Evolutionary conservation across 2,113 vertebrate genomes (phyloP), one percentile per base, ranked within the genome.

Genomic region (Nerophis lumbriciformis): DNA sequence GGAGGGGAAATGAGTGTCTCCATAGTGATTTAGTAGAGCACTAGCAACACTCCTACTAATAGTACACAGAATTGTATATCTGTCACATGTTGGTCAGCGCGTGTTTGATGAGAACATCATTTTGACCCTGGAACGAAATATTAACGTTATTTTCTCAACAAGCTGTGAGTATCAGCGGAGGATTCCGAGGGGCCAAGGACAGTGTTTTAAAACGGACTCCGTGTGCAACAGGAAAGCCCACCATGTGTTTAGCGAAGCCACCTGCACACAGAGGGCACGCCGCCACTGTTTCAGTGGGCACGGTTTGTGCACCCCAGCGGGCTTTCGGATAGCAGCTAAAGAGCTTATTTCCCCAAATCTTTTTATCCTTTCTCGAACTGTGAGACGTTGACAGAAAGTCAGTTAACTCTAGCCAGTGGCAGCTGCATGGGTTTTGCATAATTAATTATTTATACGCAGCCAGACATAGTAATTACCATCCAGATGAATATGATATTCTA

Each of bases 371-470:
- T 88, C 83, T 86, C 89, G 88, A 93, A 90, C 82, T 48, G 45
- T 80, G 88, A 92, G 92, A 90, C 89, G 87, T 85, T 94, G 92
- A 94, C 93, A 95, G 94, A 91, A 90, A 95, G 93, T 93, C 93
- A 91, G 92, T 95, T 93, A 92, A 93, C 92, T 93, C 90, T 89
- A 92, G 92, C 94, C 94, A 92, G 93, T 91, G 91, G 90, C 96
- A 98, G 95, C 95, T 98, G 95, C 92, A 91, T 92, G 90, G 93
- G 90, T 92, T 96, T 97, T 94, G 92, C 93, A 96, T 96, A 95
- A 97, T 98, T 98, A 96, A 98, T 99, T 98, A 98, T 96, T 96
- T 97, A 95, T 94, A 92, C 88, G 81, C 81, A 92, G 92, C 91
- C 93, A 96, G 94, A 94, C 93, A 92, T 92, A 90, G 93, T 94